Conservation (phyloP, 2,113 vertebrate genomes). For the Sinocyclocheilus anophthalmus region DNA sequence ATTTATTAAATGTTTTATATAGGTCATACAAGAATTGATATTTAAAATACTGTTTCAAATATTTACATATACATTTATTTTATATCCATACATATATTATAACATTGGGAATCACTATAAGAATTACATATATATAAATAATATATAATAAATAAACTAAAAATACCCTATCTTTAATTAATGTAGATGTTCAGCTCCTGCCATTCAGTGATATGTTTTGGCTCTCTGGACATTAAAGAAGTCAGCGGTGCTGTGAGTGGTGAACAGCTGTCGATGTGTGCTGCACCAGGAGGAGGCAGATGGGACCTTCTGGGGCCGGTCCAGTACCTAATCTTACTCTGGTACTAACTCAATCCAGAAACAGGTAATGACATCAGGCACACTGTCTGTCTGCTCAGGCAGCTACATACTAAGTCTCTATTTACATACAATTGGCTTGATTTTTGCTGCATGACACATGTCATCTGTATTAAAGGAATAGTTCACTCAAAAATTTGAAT, state of each 20-base stretch:
- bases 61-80: background rate
- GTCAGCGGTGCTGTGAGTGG: slow-evolving; percentile 62
- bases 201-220: slow-evolving; percentile 52
- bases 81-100: background rate
- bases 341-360: slow-evolving; percentile 53
- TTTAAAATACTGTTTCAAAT: background rate
- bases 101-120: background rate
- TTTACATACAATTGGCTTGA: background rate
- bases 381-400: slow-evolving; percentile 57
- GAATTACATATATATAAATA: background rate
- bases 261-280: slow-evolving; percentile 15
- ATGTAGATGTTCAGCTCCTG: slow-evolving; percentile 48
- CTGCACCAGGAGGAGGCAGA: slow-evolving; percentile 47
- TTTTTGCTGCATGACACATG: background rate
- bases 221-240: slow-evolving; percentile 61
- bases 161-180: background rate
- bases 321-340: slow-evolving; percentile 61
- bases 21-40: background rate
- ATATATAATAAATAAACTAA: background rate
- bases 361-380: slow-evolving; percentile 51
- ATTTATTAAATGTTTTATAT: background rate
- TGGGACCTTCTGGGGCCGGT: slow-evolving; percentile 62
- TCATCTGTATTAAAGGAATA: background rate
- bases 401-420: background rate
- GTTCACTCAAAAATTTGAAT: background rate